Conservation (phyloP, 2,113 vertebrate genomes). For the Zingel zingel region DNA sequence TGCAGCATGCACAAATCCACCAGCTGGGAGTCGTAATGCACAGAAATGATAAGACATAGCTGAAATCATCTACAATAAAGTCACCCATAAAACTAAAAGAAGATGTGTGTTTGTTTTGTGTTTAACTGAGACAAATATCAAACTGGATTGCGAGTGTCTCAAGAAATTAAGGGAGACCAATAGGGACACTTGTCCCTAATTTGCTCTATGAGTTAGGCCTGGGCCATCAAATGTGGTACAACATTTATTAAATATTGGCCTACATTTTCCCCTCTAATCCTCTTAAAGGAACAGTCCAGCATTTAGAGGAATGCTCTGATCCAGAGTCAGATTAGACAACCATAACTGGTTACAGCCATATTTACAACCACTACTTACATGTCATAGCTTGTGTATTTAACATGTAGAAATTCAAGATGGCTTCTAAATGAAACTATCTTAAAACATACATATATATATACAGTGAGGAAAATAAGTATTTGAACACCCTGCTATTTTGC, state of each 20-base stretch:
- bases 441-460: too few relatives aligned
- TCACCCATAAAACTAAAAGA: constrained; percentile 18
- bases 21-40: constrained; percentile 66
- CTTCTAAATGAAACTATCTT: too few relatives aligned
- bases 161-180: constrained; percentile 22
- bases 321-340: background rate
- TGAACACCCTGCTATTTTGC: too few relatives aligned
- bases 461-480: too few relatives aligned
- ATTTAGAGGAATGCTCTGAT: background rate
- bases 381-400: background rate
- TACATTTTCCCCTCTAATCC: constrained; percentile 14
- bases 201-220: constrained; percentile 4
- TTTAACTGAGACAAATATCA: constrained; percentile 14
- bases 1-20: constrained; percentile 62
- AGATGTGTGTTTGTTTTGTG: constrained; percentile 5
- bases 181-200: constrained; percentile 29
- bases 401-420: background rate
- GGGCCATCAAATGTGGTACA: constrained; percentile 23
- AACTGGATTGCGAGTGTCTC: background rate
- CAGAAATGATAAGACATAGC: constrained; percentile 59
- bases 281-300: constrained; percentile 1
- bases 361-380: background rate
- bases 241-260: constrained; percentile 32
- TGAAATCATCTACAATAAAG: constrained; percentile 39
- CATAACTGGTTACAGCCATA: background rate